Conservation (phyloP, 2,797 vertebrate genomes). For the Caiman crocodilus region DNA sequence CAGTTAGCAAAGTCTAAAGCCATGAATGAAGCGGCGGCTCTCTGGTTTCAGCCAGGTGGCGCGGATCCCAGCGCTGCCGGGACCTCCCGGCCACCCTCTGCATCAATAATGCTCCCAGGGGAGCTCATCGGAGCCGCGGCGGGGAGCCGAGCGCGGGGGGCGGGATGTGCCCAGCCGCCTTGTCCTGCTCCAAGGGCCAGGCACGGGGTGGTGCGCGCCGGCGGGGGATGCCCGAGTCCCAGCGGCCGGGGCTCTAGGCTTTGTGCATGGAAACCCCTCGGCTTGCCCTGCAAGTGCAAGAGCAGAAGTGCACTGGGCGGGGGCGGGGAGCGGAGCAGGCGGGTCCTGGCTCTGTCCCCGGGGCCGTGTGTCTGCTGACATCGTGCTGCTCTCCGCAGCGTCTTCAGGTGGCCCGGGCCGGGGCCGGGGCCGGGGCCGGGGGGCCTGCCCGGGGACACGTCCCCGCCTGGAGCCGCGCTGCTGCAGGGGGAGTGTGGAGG, state of each 20-base stretch:
- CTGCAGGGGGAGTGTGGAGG: not conserved
- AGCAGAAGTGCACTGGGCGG: too few species aligned
- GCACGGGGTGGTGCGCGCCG: not conserved
- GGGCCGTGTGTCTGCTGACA: too few species aligned
- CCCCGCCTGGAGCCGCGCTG: not conserved
- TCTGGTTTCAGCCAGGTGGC: conserved; percentile 69
- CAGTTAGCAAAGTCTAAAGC: conserved; percentile 78
- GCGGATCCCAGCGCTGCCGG: conserved; percentile 58
- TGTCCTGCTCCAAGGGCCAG: rapidly evolving
- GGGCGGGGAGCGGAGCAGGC: too few species aligned
- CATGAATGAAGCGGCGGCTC: conserved; percentile 66
- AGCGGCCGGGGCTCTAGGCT: too few species aligned
- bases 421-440: not conserved
- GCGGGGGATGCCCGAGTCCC: not conserved
- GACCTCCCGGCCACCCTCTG: conserved; percentile 76
- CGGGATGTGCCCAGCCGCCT: not conserved
- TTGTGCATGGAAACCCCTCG: too few species aligned
- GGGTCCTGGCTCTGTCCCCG: too few species aligned
- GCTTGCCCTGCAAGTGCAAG: too few species aligned
- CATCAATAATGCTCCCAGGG: conserved; percentile 78
- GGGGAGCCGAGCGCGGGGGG: not conserved
- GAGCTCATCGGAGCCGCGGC: conserved; percentile 74
- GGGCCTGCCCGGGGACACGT: not conserved
- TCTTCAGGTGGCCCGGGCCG: too few species aligned
- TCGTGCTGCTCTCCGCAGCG: too few species aligned